Conservation (phyloP, 2,888 invertebrate species). For the Acleris laterana region DNA sequence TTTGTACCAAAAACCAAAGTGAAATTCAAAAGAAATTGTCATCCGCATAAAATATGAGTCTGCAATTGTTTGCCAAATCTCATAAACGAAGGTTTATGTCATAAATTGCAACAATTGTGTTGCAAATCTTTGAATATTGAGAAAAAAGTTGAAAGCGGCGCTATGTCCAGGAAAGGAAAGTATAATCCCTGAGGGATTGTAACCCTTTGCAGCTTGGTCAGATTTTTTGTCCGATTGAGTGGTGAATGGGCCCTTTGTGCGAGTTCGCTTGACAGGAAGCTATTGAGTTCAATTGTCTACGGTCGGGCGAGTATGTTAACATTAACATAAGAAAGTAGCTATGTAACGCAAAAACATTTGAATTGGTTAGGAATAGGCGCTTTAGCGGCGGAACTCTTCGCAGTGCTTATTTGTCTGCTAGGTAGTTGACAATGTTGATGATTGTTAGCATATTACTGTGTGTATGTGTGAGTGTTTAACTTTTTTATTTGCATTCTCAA, state of each 20-base stretch:
- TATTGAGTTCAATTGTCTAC: constrained; percentile 70
- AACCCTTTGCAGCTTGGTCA: constrained; percentile 59
- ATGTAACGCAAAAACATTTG: constrained; percentile 36
- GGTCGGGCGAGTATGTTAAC: constrained; percentile 59
- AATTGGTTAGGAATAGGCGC: constrained; percentile 30
- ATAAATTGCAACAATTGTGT: constrained; percentile 51
- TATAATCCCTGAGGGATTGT: constrained; percentile 67
- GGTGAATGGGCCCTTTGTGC: constrained; percentile 72
- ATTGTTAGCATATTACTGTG: too few relatives aligned
- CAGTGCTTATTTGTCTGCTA: too few relatives aligned
- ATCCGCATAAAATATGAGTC: constrained; percentile 33
- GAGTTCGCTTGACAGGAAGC: constrained; percentile 70
- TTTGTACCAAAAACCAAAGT: background rate
- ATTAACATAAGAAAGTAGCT: constrained; percentile 53
- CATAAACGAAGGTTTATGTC: constrained; percentile 48
- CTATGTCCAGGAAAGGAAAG: constrained; percentile 61
- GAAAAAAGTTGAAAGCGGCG: constrained; percentile 55
- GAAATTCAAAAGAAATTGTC: constrained; percentile 37
- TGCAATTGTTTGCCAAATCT: constrained; percentile 37
- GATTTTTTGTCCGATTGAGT: constrained; percentile 55
- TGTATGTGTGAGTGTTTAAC: too few relatives aligned
- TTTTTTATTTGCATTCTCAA: too few relatives aligned
- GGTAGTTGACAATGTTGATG: too few relatives aligned
- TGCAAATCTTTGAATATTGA: constrained; percentile 17
- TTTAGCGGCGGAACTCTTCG: constrained; percentile 14